phyloP scores from a whole-genome alignment of 2,888 invertebrate species.

The Leptinotarsa rubiginosa region DNA sequence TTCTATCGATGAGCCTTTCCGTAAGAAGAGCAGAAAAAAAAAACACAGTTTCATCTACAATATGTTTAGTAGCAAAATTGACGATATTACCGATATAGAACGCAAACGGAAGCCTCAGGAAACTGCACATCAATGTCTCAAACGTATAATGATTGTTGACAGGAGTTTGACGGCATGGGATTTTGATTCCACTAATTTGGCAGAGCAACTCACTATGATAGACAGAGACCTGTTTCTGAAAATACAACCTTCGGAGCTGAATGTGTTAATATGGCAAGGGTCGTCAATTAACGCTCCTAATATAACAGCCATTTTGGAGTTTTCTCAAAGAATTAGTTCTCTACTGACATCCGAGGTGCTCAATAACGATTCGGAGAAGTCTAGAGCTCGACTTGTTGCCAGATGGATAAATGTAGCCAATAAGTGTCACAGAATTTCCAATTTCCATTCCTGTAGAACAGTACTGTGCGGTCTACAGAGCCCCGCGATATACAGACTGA shows the following conservation, averaged over 20 bases:
- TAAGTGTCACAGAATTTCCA: slow-evolving; percentile 68
- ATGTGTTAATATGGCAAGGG: slow-evolving; percentile 64
- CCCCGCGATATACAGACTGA: slow-evolving; percentile 69
- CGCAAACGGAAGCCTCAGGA: slow-evolving; percentile 49
- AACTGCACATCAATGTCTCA: slow-evolving; percentile 61
- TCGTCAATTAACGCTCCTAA: slow-evolving; percentile 68
- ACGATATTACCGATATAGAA: slow-evolving; percentile 40
- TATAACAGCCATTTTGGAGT: slow-evolving; percentile 68
- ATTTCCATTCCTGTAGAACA: slow-evolving; percentile 69
- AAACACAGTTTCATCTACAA: slow-evolving; percentile 49
- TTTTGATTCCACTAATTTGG: slow-evolving; percentile 68
- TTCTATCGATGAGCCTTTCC: slow-evolving; percentile 36
- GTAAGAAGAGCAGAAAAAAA: slow-evolving; percentile 43
- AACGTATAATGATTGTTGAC: slow-evolving; percentile 63
- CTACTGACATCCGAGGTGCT: slow-evolving; percentile 68
- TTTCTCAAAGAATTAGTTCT: slow-evolving; percentile 69
- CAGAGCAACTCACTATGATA: slow-evolving; percentile 69
- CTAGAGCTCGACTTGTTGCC: slow-evolving; percentile 68
- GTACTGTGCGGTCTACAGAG: slow-evolving; percentile 69
- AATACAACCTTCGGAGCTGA: slow-evolving; percentile 66
- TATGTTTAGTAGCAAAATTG: slow-evolving; percentile 45
- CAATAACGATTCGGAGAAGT: slow-evolving; percentile 63
- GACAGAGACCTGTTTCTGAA: slow-evolving; percentile 69
- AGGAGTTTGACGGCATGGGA: slow-evolving; percentile 68
- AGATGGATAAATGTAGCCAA: slow-evolving; percentile 70